Base-by-base conservation (phyloP, 2,113 vertebrate genomes). In the Petroica traversi region DNA sequence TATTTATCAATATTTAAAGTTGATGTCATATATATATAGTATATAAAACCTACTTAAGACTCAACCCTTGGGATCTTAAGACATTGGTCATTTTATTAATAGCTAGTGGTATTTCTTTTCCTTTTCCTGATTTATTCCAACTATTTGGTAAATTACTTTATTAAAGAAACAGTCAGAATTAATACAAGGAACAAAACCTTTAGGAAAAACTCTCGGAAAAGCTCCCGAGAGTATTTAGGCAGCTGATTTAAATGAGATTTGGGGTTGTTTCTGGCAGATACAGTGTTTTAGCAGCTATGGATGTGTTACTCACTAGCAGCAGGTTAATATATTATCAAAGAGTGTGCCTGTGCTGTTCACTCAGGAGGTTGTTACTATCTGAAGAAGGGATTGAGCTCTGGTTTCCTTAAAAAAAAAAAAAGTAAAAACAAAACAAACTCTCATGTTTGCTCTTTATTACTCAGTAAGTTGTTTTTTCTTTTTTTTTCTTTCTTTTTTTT, bases 331-430 rank as follows among this genome's bases (percentile, higher is more conserved):
- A 33, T 49, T 43, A 36, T 41, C 11, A 72, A 48, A 74, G 2
- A 1, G 0, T 43, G 5, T 36, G 4, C 9, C 46, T 45, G 2
- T 19, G 20, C 1, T 51, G 1, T 26, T 68, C 12, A 41, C 3
- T 52, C 19, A 38, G 23, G 20, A 45, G 10, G 6, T 26, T 49
- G 51, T 23, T 16, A 28, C 4, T 34, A 2, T 14, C 14, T 52
- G 9, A 18, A 49, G 63, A 49, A 5, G 19, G 25, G 69, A 51
- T 1, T 6, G 2, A 55, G 33, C 3, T 28, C 4, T 20, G 6
- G 14, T 64, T 51, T 71, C 24, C 22, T 25, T 46, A 40, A 14
- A 28, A 64, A 58, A 13, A 17, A 16, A 11, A 40, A 12, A 6
- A 41, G 11, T 41, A 41, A 41, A 20, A 24, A 12, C 12, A 48